Conservation (phyloP, 2,113 vertebrate species). For the Furnarius figulus region DNA sequence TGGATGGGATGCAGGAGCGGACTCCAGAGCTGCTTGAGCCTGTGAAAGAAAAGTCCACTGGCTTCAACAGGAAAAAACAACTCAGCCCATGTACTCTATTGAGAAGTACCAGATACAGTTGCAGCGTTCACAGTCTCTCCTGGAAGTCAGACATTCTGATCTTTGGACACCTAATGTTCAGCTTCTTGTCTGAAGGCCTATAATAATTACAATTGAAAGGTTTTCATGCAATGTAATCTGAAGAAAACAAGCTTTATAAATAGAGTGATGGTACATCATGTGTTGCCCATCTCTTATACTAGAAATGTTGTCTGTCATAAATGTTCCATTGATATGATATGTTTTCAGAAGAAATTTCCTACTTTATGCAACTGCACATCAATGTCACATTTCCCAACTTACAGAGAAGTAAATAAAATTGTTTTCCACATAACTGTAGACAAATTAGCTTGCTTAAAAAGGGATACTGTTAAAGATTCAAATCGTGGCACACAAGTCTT, state of each 20-base stretch:
- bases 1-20: accelerated
- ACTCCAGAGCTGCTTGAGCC: not conserved
- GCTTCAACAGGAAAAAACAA: not conserved
- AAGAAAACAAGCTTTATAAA: not conserved
- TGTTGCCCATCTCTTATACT: not conserved
- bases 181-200: not conserved
- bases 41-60: not conserved
- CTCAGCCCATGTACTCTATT: not conserved
- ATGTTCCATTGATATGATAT: not conserved
- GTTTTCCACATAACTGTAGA: not conserved
- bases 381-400: not conserved
- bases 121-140: not conserved
- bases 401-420: not conserved
- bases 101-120: not conserved
- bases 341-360: not conserved
- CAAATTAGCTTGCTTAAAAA: not conserved
- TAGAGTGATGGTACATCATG: not conserved
- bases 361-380: not conserved
- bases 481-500: not conserved
- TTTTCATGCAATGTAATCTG: not conserved
- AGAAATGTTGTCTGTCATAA: not conserved
- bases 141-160: not conserved
- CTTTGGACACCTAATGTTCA: not conserved
- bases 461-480: not conserved
- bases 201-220: not conserved